Evolutionary conservation across 1,140 invertebrate species (phyloP).

Genomic region (Laupala kohalensis): DNA sequence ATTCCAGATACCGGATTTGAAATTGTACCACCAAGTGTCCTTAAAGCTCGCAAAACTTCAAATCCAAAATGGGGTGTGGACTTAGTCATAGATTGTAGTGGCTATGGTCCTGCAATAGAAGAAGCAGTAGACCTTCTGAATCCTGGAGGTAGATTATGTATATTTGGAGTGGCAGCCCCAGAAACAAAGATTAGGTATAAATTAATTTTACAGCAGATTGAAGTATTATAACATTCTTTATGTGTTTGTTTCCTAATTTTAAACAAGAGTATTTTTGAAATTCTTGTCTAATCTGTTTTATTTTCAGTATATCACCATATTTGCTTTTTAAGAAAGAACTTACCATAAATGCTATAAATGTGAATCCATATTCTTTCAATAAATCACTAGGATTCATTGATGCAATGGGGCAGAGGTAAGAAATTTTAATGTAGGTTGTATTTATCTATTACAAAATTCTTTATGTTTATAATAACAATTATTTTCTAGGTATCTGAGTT

Average conservation of each 20-base stretch:
- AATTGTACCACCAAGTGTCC: constrained; percentile 36
- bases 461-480: constrained; percentile 8
- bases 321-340: constrained; percentile 48
- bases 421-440: neutral
- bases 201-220: neutral
- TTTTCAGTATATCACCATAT: constrained; percentile 39
- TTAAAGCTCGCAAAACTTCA: constrained; percentile 29
- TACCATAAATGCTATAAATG: constrained; percentile 45
- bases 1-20: constrained; percentile 41
- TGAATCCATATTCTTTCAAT: constrained; percentile 50
- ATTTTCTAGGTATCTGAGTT: constrained; percentile 42
- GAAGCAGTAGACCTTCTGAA: constrained; percentile 31
- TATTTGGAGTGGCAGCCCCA: constrained; percentile 41
- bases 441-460: neutral
- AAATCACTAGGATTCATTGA: constrained; percentile 44
- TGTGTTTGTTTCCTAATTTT: neutral
- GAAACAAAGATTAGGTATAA: constrained; percentile 27
- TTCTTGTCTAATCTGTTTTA: neutral
- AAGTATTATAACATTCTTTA: neutral
- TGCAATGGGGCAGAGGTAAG: constrained; percentile 42
- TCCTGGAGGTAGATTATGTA: constrained; percentile 35
- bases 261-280: neutral
- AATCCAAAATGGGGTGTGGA: constrained; percentile 32
- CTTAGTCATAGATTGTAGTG: constrained; percentile 52
- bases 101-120: constrained; percentile 40